These are phyloP conservation scores for Gavia stellata DNA, from an alignment of 2,113 vertebrate genomes.

Conservation along the genomic window DNA sequence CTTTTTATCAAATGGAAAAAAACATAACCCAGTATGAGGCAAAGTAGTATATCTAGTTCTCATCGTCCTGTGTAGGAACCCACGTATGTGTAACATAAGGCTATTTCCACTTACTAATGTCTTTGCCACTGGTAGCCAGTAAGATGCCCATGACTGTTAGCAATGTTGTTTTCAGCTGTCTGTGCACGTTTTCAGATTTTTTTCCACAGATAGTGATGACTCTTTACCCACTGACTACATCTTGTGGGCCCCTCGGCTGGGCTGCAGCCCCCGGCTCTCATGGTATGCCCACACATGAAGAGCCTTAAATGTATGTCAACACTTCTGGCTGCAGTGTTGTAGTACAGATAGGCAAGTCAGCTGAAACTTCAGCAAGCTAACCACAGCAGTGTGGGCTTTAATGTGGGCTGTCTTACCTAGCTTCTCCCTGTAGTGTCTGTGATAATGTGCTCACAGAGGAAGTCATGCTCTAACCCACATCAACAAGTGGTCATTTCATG, in stretches of 20 bases:
- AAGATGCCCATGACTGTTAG: neutral
- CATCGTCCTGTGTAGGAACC: neutral
- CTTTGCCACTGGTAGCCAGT: neutral
- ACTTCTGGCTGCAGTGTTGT: neutral
- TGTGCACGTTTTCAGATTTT: neutral
- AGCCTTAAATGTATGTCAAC: neutral
- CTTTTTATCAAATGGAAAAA: constrained; percentile 9
- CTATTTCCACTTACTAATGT: constrained; percentile 24
- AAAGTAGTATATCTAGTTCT: neutral
- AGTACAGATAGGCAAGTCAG: neutral
- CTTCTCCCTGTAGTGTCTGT: neutral
- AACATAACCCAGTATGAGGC: neutral
- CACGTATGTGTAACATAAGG: neutral
- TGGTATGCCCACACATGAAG: accelerated
- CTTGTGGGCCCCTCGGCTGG: neutral
- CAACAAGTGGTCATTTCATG: neutral
- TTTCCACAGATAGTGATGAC: neutral
- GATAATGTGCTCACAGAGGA: neutral
- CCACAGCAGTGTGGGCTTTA: neutral
- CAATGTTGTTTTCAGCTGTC: neutral
- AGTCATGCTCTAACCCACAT: neutral
- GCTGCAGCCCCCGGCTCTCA: neutral
- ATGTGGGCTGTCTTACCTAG: neutral
- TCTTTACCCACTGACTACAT: neutral
- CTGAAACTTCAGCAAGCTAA: neutral